Conservation (phyloP, 2,797 vertebrate genomes). For the Cryptoprocta ferox region DNA sequence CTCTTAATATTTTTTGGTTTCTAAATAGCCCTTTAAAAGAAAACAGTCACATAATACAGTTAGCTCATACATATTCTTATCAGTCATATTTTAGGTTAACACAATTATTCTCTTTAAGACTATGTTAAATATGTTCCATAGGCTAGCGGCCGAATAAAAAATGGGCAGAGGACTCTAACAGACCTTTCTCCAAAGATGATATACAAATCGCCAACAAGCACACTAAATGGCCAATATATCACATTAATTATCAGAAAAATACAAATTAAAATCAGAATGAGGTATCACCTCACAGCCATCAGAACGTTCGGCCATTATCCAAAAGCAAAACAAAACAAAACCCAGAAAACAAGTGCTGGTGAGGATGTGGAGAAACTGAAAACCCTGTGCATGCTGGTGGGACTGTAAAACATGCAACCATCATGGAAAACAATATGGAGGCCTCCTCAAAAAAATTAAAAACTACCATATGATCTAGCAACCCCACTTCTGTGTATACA, state of each 20-base stretch:
- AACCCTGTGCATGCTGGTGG: neutral
- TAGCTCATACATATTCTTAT: constrained; percentile 32
- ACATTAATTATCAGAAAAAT: neutral
- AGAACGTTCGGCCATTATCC: neutral
- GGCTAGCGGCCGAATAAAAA: neutral
- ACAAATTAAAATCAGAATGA: constrained; percentile 35
- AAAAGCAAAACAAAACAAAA: neutral
- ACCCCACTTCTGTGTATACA: neutral
- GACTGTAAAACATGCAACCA: neutral
- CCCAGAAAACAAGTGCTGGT: neutral
- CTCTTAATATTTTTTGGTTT: constrained; percentile 95
- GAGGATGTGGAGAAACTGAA: neutral
- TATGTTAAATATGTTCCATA: neutral
- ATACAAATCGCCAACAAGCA: neutral
- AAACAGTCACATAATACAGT: constrained; percentile 47
- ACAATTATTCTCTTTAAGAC: constrained; percentile 18
- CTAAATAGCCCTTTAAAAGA: constrained; percentile 91
- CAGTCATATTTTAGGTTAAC: constrained; percentile 33
- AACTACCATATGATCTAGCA: neutral
- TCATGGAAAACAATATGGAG: neutral
- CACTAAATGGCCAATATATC: neutral
- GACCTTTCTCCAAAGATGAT: neutral
- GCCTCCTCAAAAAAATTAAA: neutral
- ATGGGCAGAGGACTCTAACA: neutral
- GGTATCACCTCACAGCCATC: neutral